These are phyloP conservation scores for Deroptyus accipitrinus DNA, from an alignment of 2,113 vertebrate species.

Conservation along the genomic window DNA sequence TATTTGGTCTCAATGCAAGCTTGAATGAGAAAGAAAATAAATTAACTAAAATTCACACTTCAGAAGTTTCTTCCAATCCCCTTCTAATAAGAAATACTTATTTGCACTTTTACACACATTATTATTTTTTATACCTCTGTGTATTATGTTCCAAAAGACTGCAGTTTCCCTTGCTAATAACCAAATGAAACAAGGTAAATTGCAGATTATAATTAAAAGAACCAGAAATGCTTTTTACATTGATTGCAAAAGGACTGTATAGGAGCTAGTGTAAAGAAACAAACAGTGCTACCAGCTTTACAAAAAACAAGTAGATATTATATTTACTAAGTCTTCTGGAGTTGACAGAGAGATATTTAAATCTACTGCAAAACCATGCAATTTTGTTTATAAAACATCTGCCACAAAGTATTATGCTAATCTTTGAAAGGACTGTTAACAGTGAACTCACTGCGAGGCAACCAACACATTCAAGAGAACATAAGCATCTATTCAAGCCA, in stretches of 20 bases:
- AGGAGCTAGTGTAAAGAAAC: not conserved
- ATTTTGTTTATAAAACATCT: not conserved
- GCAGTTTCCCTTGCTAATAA: not conserved
- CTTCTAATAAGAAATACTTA: not conserved
- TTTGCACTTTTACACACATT: not conserved
- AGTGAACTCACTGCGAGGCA: not conserved
- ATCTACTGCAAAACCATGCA: not conserved
- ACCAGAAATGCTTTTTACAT: not conserved
- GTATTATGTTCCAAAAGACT: not conserved
- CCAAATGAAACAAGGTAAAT: not conserved
- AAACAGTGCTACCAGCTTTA: not conserved
- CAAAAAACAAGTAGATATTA: not conserved
- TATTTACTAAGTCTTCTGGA: not conserved
- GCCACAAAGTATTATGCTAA: not conserved
- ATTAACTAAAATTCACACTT: not conserved
- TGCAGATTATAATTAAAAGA: not conserved
- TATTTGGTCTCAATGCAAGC: not conserved
- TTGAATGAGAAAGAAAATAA: not conserved
- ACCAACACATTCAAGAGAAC: not conserved
- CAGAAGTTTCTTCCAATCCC: not conserved
- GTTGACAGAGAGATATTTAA: not conserved
- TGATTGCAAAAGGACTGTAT: not conserved
- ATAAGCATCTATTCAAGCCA: constrained; percentile 32
- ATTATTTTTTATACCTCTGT: not conserved
- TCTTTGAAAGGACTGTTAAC: not conserved